These are phyloP conservation scores for Pseudopipra pipra DNA, from an alignment of 2,113 vertebrate species.

Conservation along the genomic window DNA sequence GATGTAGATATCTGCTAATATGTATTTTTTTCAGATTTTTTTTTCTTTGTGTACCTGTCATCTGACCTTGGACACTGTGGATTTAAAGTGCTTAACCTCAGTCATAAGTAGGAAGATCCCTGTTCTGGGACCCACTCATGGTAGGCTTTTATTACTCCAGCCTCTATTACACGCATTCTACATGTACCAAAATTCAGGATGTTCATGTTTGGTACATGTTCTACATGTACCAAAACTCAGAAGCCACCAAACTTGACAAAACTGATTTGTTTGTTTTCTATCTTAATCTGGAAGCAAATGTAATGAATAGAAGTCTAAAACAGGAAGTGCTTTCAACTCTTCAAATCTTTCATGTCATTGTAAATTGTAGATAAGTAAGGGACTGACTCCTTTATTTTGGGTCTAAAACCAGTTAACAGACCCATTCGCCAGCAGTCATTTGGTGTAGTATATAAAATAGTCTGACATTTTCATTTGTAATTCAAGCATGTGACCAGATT, in stretches of 20 bases:
- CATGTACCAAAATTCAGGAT: neutral
- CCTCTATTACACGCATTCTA: neutral
- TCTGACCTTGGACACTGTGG: neutral
- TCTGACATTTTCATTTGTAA: neutral
- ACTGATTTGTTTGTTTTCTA: fast-evolving
- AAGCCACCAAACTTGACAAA: neutral
- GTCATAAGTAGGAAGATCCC: neutral
- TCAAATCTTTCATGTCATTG: neutral
- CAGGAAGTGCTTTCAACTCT: neutral
- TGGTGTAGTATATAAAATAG: neutral
- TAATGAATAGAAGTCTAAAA: neutral
- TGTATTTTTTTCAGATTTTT: neutral
- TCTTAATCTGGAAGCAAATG: neutral
- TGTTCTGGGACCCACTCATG: neutral
- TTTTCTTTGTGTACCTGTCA: neutral
- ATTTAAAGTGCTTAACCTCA: neutral
- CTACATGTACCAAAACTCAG: neutral
- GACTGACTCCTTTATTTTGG: neutral
- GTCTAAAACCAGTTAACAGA: neutral
- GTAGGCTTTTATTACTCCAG: neutral
- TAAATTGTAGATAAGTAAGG: neutral
- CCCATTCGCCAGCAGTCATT: neutral
- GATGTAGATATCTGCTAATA: neutral
- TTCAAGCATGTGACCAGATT: neutral
- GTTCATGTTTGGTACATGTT: neutral